Conservation (phyloP, 2,888 invertebrate species). For the Epinotia bilunana region DNA sequence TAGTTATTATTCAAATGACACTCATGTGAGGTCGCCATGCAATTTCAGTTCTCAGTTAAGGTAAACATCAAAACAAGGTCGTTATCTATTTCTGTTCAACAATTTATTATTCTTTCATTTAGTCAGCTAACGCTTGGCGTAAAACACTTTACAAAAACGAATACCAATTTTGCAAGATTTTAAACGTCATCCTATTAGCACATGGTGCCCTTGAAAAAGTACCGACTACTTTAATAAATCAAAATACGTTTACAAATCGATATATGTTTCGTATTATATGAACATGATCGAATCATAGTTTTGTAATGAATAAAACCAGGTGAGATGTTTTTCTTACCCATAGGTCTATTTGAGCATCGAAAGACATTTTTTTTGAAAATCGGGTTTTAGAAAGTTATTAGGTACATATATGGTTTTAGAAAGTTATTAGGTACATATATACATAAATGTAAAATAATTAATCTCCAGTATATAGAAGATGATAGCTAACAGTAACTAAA, state of each 20-base stretch:
- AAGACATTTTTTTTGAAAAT: too few species aligned
- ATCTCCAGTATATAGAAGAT: too few species aligned
- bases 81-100: slow-evolving; percentile 2
- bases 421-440: too few species aligned
- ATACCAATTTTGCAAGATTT: too few species aligned
- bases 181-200: neutral
- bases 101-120: neutral
- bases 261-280: neutral
- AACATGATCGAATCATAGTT: neutral
- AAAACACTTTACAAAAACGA: too few species aligned
- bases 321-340: neutral
- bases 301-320: neutral
- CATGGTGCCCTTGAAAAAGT: too few species aligned
- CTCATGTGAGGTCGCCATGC: slow-evolving; percentile 2
- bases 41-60: slow-evolving; percentile 1
- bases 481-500: too few species aligned
- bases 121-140: neutral
- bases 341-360: neutral
- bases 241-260: neutral
- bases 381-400: too few species aligned
- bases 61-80: slow-evolving; percentile 21
- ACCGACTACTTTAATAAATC: too few species aligned
- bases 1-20: slow-evolving; percentile 7
- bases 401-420: too few species aligned
- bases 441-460: too few species aligned